Percentiles rank a stretch among this genome's conserved stretches.
Evolutionary conservation across 2,888 invertebrate species (phyloP).

Genomic region (Erynnis tages): DNA sequence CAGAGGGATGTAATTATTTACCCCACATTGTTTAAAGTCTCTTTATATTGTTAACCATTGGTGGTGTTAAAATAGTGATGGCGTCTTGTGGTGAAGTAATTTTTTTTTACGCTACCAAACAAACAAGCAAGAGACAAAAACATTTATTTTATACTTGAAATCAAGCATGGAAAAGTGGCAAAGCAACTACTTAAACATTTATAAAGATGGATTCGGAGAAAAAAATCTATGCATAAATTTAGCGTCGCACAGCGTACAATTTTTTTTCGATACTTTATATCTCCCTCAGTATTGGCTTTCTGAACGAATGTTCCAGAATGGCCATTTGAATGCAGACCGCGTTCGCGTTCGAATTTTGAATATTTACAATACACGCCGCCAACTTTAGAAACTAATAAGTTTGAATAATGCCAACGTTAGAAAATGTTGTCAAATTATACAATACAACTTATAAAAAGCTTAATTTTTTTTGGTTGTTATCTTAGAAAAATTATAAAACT

Average conservation of each 20-base stretch:
- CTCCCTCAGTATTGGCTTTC: constrained; percentile 20
- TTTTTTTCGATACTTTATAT: constrained; percentile 24
- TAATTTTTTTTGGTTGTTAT: not conserved
- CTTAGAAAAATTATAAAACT: too few species aligned
- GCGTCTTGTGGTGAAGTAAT: too few species aligned
- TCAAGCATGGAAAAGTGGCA: not conserved
- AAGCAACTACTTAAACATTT: not conserved
- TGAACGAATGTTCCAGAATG: constrained; percentile 26
- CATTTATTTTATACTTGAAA: too few species aligned
- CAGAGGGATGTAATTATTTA: too few species aligned
- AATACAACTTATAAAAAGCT: too few species aligned
- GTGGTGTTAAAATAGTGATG: too few species aligned
- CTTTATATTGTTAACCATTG: too few species aligned
- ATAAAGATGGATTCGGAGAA: not conserved
- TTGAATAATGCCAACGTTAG: constrained; percentile 4
- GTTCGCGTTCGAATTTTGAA: constrained; percentile 53
- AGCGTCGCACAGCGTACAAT: constrained; percentile 2
- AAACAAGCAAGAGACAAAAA: too few species aligned
- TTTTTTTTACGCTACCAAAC: too few species aligned
- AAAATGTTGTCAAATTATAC: not conserved
- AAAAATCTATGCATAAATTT: constrained; percentile 16
- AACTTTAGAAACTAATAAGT: constrained; percentile 20
- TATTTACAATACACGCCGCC: constrained; percentile 54
- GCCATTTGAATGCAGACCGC: constrained; percentile 67
- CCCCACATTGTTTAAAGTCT: too few species aligned